Evolutionary conservation across 2,797 vertebrate species (phyloP), one percentile per base, ranked within the genome.

Genomic region (Microctenopoma steveboyesi): DNA sequence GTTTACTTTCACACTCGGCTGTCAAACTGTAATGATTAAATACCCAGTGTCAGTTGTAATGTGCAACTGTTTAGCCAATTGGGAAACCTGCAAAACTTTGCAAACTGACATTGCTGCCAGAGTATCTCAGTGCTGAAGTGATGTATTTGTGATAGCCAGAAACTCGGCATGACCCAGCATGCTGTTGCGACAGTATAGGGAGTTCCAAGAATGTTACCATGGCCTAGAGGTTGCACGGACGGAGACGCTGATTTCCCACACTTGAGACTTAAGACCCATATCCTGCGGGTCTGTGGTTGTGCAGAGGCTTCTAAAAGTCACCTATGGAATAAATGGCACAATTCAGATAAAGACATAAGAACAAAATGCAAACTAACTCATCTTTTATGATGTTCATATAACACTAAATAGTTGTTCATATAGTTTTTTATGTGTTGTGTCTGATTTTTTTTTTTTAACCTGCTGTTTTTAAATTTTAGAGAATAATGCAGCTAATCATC

Each of bases 161-260:
- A 74, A 53, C 54, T 30, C 71, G 70, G 46, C 74, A n/a, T 84
- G 85, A 85, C 68, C 57, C 64, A 80, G 72, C 82, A 65, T 72
- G 72, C 64, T 79, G 69, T 71, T 83, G 73, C 28, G 25, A 73
- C 48, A 56, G 42, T 42, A 39, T 48, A 68, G 15, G 28, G 58
- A 47, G 53, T 69, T 71, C 25, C 25, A 81, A 72, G 71, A 79
- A 86, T 83, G 74, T 70, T 60, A 42, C 65, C 39, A 14, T 53
- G 53, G 70, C 33, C 30, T 22, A 64, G 58, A 40, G 45, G 71
- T 59, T 4, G 4, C 33, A 15, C 55, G 39, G 64, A 71, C 28
- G 15, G n/a, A n/a, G 50, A 79, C 28, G 11, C 54, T 68, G 58
- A 62, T 83, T 84, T 89, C 84, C 77, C 76, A 89, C 73, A 79